Evolutionary conservation across 2,888 invertebrate genomes (phyloP), one percentile per base, ranked within the genome.

Genomic region (Pherbina coryleti): DNA sequence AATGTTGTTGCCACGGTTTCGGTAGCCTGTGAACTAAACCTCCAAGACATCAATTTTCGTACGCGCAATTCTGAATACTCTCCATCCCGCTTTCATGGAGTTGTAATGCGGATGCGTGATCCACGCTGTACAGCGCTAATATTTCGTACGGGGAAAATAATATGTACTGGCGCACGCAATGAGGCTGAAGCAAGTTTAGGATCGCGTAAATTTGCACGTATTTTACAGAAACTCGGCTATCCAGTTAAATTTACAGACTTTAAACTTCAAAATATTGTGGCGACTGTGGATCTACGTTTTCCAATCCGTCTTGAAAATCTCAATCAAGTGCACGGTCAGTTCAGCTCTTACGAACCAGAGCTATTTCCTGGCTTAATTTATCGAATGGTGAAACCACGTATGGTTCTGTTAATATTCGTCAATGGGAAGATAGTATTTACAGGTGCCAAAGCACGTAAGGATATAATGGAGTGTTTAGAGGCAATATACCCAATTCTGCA

Each of bases 341-440:
- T 93, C 86, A 93, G 93, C 79, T 96, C 96, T 74, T 99, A 99
- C 87, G 99, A 99, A 89, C 99, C 99, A 0, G 99, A 99, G 90
- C 91, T 99, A 76, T 99, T 99, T 90, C 98, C 99, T 8, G 99
- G 99, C n/a, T 92, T 99, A 44, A 97, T 99, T 77, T 99, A 99
- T 89, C 92, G 99, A 85, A 97, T 99, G 97, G 96, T 99, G 57
- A 95, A 97, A 85, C 99, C 99, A 0, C 93, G 97, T 82, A 94
- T 99, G 82, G 99, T 99, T 0, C 91, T 99, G 80, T 91, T 99
- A 14, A 98, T 99, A 89, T 99, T 99, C 91, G 99, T 99, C 0
- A 99, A 98, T 89, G 99, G 99, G 76, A 99, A 99, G 92, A 94
- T 99, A 82, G 99, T 99, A 1, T 94, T 99, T 81, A 99, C 99